These are phyloP conservation scores for Xiphorhynchus elegans DNA, from an alignment of 2,113 vertebrate genomes.

Conservation along the genomic window DNA sequence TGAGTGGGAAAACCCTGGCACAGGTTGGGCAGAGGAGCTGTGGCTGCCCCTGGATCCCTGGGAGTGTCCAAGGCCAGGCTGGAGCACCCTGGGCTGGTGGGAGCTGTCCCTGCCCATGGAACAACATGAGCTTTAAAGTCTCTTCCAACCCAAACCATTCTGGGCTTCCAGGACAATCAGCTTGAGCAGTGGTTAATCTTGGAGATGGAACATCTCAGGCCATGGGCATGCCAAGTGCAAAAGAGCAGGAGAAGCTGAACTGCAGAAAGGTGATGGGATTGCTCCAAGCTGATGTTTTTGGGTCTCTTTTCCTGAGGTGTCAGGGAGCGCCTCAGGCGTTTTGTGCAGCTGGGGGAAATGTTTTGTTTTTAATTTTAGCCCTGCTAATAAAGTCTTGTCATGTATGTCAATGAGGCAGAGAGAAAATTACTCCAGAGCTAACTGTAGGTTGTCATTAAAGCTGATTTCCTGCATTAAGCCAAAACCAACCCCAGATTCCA, in stretches of 20 bases:
- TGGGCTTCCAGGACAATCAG: background rate
- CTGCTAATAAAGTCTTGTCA: constrained; percentile 46
- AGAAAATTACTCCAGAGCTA: constrained; percentile 53
- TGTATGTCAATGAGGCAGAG: constrained; percentile 44
- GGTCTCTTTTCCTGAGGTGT: background rate
- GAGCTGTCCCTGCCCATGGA: background rate
- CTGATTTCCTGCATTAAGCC: constrained; percentile 35
- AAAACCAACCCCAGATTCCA: constrained; percentile 5
- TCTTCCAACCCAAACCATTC: background rate
- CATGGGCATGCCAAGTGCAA: background rate
- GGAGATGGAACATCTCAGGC: background rate
- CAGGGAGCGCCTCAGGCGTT: background rate
- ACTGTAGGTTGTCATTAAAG: constrained; percentile 65
- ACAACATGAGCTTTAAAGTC: background rate
- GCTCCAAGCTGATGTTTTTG: background rate
- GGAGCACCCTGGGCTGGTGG: rapidly evolving
- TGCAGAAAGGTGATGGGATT: background rate
- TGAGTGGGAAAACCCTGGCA: background rate
- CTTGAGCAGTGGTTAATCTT: background rate
- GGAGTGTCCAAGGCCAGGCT: background rate
- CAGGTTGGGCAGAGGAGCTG: background rate
- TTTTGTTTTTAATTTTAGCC: constrained; percentile 55
- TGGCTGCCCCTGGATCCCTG: background rate
- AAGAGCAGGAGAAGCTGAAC: background rate
- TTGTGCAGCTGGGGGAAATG: background rate